Evolutionary conservation across 1,140 invertebrate species (phyloP).

Genomic region (Pygmarrhopalites habei): DNA sequence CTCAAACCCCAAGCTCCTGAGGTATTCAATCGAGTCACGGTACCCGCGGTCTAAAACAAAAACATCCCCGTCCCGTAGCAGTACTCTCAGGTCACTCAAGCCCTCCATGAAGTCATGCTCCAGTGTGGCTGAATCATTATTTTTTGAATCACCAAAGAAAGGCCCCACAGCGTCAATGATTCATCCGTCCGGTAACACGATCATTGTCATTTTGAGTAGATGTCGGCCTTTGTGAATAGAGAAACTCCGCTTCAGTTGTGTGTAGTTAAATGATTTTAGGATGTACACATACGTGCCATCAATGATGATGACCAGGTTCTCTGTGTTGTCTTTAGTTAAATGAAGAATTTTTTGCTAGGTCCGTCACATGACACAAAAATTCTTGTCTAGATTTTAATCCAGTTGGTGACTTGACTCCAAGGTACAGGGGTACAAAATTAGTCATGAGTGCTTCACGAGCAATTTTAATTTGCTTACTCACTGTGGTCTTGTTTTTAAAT

Average conservation of each 20-base stretch:
- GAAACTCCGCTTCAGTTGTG: neutral
- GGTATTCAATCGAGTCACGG: neutral
- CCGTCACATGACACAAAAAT: neutral
- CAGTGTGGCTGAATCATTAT: slow-evolving; percentile 33
- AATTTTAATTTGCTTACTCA: neutral
- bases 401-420: neutral
- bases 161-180: slow-evolving; percentile 4
- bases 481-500: neutral
- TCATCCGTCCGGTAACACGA: slow-evolving; percentile 11
- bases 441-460: neutral
- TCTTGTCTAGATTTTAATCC: neutral
- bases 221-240: slow-evolving; percentile 10
- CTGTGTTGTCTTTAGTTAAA: neutral
- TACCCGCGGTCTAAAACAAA: slow-evolving; percentile 15
- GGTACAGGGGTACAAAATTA: neutral
- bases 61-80: slow-evolving; percentile 16
- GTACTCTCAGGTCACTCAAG: slow-evolving; percentile 8
- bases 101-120: slow-evolving; percentile 12
- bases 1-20: neutral
- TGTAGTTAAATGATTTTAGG: slow-evolving; percentile 5
- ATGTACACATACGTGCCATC: slow-evolving; percentile 25
- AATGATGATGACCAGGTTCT: neutral
- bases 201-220: slow-evolving; percentile 4
- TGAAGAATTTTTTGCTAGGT: neutral
- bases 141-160: neutral